These are phyloP conservation scores for Sceliomorpha sp. DNA, from an alignment of 2,888 invertebrate species.

Conservation along the genomic window DNA sequence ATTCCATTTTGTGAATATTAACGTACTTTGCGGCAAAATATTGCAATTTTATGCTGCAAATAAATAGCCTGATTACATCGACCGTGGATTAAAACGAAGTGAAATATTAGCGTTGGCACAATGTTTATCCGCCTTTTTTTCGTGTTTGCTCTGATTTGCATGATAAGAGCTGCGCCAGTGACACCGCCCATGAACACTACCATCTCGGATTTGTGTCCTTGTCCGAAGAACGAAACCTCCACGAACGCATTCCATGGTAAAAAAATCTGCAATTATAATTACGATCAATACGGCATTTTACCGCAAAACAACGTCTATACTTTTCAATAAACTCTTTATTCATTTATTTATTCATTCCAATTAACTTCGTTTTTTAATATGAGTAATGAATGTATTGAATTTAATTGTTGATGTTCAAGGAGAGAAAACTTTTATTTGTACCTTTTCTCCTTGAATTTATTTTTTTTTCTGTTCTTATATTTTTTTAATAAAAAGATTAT, in stretches of 20 bases:
- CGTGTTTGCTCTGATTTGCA: constrained; percentile 10
- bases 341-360: no score
- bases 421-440: no score
- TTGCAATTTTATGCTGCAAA: constrained; percentile 1
- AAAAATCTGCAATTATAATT: constrained; percentile 2
- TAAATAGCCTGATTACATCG: constrained; percentile 10
- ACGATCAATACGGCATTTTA: no score
- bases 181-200: not conserved
- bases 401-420: no score
- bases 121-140: constrained; percentile 14
- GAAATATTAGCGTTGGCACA: constrained; percentile 5
- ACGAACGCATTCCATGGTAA: constrained; percentile 6
- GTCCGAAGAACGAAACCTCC: constrained; percentile 19
- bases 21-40: constrained; percentile 2
- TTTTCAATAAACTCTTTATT: no score
- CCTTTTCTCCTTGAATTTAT: no score
- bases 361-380: no score
- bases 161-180: constrained; percentile 11
- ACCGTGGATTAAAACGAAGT: constrained; percentile 3
- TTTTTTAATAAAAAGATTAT: no score
- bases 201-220: constrained; percentile 23
- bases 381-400: no score
- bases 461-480: no score
- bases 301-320: no score
- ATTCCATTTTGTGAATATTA: not conserved